A percentile compares a stretch with the other conserved stretches of the same genome.
Conservation (phyloP, 1,140 invertebrate species). For the Pollicipes pollicipes region DNA sequence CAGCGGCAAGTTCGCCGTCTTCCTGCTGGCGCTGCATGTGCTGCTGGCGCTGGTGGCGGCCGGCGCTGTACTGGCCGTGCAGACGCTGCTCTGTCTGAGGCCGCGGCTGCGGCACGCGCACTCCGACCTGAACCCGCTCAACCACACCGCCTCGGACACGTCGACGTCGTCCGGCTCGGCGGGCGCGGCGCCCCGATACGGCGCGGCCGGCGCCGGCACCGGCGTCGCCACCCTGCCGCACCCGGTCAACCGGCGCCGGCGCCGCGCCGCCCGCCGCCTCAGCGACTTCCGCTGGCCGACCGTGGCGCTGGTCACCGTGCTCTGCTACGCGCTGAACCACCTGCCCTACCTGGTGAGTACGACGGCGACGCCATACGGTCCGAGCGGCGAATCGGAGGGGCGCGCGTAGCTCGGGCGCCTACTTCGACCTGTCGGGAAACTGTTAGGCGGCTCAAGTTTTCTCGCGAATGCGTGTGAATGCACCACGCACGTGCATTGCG, state of each 20-base stretch:
- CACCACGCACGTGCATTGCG: too few species aligned
- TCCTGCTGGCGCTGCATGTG: conserved; percentile 31
- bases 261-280: conserved; percentile 20
- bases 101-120: conserved; percentile 9
- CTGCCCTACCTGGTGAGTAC: conserved; percentile 36
- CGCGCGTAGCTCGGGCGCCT: too few species aligned
- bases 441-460: too few species aligned
- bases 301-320: conserved; percentile 29
- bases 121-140: conserved; percentile 16
- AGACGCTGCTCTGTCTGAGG: conserved; percentile 12
- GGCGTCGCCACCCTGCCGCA: conserved; percentile 7
- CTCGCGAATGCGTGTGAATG: too few species aligned
- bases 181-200: conserved; percentile 18
- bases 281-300: conserved; percentile 30
- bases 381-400: too few species aligned
- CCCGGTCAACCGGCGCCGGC: conserved; percentile 24
- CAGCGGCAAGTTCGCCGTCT: conserved; percentile 31
- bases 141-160: conserved; percentile 14
- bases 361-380: neutral
- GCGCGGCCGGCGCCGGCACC: conserved; percentile 19
- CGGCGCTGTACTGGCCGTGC: conserved; percentile 20
- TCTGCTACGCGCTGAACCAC: conserved; percentile 36
- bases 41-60: conserved; percentile 27
- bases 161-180: conserved; percentile 16
- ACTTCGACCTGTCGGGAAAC: too few species aligned